Base-by-base conservation (phyloP, 2,113 vertebrate species). In the Amphiprion percula region DNA sequence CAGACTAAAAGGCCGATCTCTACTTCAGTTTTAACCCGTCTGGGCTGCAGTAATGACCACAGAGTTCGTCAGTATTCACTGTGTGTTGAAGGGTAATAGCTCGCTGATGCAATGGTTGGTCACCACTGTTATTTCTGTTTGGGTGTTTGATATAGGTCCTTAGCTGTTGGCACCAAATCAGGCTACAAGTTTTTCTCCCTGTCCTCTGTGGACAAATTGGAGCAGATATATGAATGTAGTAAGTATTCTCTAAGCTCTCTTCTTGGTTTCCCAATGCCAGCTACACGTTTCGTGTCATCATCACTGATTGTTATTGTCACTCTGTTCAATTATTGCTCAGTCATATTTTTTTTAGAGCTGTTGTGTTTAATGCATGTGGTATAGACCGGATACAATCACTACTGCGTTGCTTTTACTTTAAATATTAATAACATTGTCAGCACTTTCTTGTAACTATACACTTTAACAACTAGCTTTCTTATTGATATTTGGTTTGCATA, bases 201-300 rank as follows among this genome's bases (percentile, higher is more conserved):
- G 87, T 98, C 98, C 77, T 97, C 97, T 77, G 98, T 99, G 94
- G 98, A 99, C 95, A 99, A 99, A 94, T 94, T 99, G 94, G 98
- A 99, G 91, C 98, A 99, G 94, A 99, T 99, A 90, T 99, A 99
- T 95, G 98, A 99, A 97, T 99, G 97, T 96, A 97, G 98, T 99
- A 95, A 98, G 98, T 98, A 82, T 53, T 50, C 0, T 41, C 4
- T 5, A 24, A 37, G n/a, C 50, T 28, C 30, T 53, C 0, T 56
- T 15, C 16, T 44, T 24, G 14, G 37, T 56, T 58, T 52, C 12
- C 7, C 19, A 15, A 46, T 41, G 8, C 1, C 6, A 19, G 33
- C 56, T 72, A 17, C 24, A 4, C 47, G 3, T 3, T 52, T 59
- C 21, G 21, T 77, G 17, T 14, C 11, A 14, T 44, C 10, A 44